phyloP scores from a whole-genome alignment of 2,888 invertebrate species.

The Mylabris sibirica region DNA sequence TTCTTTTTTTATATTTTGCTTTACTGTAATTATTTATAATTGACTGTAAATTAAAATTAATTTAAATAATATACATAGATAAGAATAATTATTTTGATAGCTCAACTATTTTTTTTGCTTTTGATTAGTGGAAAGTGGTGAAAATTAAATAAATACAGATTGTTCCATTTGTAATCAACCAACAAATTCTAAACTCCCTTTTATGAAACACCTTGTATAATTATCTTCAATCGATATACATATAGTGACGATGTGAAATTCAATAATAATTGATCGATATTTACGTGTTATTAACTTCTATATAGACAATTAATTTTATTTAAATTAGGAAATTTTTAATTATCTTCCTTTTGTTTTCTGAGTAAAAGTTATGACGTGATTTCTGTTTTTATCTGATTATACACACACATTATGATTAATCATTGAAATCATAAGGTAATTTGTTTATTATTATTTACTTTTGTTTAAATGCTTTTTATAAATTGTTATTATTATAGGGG shows the following conservation, averaged over 20 bases:
- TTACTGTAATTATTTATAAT: too few species aligned
- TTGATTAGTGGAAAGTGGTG: neutral
- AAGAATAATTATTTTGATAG: too few species aligned
- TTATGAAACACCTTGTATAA: too few species aligned
- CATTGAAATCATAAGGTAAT: neutral
- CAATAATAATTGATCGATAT: conserved; percentile 5
- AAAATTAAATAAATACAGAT: too few species aligned
- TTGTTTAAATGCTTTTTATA: neutral
- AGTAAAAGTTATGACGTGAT: neutral
- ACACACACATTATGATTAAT: neutral
- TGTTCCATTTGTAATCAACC: too few species aligned
- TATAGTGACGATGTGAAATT: too few species aligned
- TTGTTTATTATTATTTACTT: neutral
- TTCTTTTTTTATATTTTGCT: too few species aligned
- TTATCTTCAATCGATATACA: too few species aligned
- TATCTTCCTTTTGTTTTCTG: neutral
- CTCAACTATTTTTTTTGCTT: too few species aligned
- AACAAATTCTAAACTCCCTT: too few species aligned
- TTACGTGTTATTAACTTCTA: conserved; percentile 1
- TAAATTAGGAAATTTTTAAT: neutral
- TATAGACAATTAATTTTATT: neutral
- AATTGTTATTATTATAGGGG: neutral
- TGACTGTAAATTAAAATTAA: too few species aligned
- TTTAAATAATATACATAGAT: too few species aligned
- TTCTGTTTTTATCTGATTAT: neutral